A percentile compares a stretch with the other conserved stretches of the same genome.
Conservation (phyloP, 1,140 invertebrate genomes). For the Lucilia sericata region DNA sequence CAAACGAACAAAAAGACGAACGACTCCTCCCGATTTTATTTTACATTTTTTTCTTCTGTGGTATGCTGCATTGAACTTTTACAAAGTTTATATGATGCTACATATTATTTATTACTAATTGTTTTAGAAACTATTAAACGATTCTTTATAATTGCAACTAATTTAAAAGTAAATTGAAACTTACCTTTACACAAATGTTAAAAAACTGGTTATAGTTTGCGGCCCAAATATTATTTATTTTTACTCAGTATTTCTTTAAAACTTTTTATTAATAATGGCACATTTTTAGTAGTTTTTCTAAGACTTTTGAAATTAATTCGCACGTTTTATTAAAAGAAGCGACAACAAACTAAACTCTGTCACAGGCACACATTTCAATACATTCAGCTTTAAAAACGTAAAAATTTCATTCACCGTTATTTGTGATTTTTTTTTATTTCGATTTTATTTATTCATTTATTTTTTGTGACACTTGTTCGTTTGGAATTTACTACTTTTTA, state of each 20-base stretch:
- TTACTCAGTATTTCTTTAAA: background rate
- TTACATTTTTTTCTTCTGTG: background rate
- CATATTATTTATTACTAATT: too few species aligned
- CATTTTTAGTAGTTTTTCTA: background rate
- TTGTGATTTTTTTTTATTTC: slow-evolving; percentile 7
- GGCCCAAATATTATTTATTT: background rate
- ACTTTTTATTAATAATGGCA: background rate
- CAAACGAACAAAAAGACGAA: slow-evolving; percentile 17
- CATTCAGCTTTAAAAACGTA: slow-evolving; percentile 31
- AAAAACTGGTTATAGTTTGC: too few species aligned
- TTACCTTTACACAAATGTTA: too few species aligned
- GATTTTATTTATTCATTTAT: slow-evolving; percentile 8
- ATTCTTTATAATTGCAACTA: too few species aligned
- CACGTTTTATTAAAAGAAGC: background rate
- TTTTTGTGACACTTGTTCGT: slow-evolving; percentile 34
- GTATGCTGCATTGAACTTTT: slow-evolving; percentile 1
- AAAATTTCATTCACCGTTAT: slow-evolving; percentile 43
- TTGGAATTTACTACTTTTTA: slow-evolving; percentile 1
- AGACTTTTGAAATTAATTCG: background rate
- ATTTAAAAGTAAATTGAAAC: too few species aligned
- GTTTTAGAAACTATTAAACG: too few species aligned
- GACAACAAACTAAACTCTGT: background rate
- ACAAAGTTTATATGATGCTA: background rate
- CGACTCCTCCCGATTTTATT: slow-evolving; percentile 37
- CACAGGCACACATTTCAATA: background rate